A percentile compares a stretch with the other conserved stretches of the same genome.
Evolutionary conservation across 2,113 vertebrate genomes (phyloP).

Genomic region (Lonchura striata): DNA sequence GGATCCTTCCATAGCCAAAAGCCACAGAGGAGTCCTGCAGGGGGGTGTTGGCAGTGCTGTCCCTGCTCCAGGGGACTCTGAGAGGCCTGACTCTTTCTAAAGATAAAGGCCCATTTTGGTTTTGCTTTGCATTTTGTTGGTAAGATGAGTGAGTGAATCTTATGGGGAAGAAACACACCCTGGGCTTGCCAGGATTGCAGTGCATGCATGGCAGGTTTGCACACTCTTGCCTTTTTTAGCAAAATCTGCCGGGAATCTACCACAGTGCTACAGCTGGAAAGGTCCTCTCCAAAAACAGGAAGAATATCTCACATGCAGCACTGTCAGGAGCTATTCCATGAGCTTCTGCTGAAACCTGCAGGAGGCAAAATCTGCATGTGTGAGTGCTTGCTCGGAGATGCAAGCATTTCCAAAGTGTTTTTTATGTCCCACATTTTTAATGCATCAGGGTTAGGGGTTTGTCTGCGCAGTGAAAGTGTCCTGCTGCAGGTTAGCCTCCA

Average conservation of each 20-base stretch:
- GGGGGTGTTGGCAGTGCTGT: neutral
- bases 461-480: neutral
- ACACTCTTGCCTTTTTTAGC: neutral
- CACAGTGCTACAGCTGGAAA: neutral
- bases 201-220: neutral
- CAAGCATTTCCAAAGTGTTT: neutral
- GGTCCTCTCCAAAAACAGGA: neutral
- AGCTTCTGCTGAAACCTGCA: neutral
- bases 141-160: neutral
- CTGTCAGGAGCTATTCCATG: neutral
- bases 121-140: neutral
- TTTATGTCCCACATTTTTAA: neutral
- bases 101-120: neutral
- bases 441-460: neutral
- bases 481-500: neutral
- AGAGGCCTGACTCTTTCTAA: neutral
- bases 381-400: neutral
- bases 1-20: neutral
- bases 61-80: rapidly evolving
- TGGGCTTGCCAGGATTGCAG: neutral
- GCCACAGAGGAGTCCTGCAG: neutral
- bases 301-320: neutral
- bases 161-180: neutral
- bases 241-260: neutral
- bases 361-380: neutral